Conservation (phyloP, 1,140 invertebrate species). For the Choristoneura fumiferana region DNA sequence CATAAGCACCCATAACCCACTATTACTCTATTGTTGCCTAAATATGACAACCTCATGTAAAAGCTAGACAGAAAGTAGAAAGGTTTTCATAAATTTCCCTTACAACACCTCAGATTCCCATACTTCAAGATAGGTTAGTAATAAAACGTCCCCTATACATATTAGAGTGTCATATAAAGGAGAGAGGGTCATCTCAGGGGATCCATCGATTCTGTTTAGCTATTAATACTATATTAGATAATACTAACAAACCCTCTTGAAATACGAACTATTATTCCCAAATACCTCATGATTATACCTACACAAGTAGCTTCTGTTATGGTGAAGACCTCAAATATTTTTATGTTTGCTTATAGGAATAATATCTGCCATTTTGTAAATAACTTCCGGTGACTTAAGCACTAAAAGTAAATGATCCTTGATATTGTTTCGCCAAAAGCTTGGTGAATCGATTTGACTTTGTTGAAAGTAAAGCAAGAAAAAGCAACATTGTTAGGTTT, state of each 20-base stretch:
- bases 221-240: constrained; percentile 60
- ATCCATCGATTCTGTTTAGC: constrained; percentile 58
- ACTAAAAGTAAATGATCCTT: not conserved
- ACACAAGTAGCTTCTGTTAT: too few species aligned
- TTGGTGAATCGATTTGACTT: too few species aligned
- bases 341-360: too few species aligned
- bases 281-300: too few species aligned
- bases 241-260: constrained; percentile 25
- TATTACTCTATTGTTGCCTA: constrained; percentile 24
- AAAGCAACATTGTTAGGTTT: too few species aligned
- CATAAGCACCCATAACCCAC: not conserved
- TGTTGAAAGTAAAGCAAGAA: too few species aligned
- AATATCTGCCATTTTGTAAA: too few species aligned
- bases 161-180: constrained; percentile 61
- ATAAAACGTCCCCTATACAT: constrained; percentile 59
- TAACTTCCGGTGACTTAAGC: too few species aligned
- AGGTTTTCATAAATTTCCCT: constrained; percentile 47
- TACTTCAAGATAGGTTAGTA: constrained; percentile 50
- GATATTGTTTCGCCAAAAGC: not conserved
- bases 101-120: constrained; percentile 37
- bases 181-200: constrained; percentile 49
- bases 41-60: constrained; percentile 26
- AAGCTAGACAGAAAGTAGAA: constrained; percentile 41
- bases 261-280: not conserved
- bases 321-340: too few species aligned